phyloP scores from a whole-genome alignment of 2,888 invertebrate species.

The Apantesis nais region DNA sequence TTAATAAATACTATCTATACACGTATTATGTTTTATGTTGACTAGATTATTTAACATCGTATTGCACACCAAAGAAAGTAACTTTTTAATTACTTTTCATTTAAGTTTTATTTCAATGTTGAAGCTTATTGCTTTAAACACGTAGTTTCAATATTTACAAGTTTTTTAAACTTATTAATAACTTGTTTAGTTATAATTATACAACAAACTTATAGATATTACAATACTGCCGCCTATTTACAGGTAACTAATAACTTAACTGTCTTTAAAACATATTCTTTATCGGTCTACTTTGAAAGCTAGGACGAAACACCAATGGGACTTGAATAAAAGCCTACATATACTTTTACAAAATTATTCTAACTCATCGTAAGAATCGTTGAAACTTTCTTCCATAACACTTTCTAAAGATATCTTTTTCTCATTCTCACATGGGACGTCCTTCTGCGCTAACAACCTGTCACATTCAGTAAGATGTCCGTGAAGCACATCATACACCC shows the following conservation, averaged over 20 bases:
- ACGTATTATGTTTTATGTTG: conserved; percentile 12
- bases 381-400: conserved; percentile 73
- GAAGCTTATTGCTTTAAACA: conserved; percentile 79
- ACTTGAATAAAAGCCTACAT: conserved; percentile 17
- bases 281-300: conserved; percentile 26
- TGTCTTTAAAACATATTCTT: conserved; percentile 15
- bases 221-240: conserved; percentile 26
- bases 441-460: conserved; percentile 72
- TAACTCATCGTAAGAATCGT: conserved; percentile 71
- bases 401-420: conserved; percentile 68
- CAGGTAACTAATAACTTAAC: conserved; percentile 21
- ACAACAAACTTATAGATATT: conserved; percentile 19
- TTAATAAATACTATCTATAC: conserved; percentile 24
- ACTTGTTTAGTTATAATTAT: conserved; percentile 28
- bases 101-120: conserved; percentile 18
- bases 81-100: conserved; percentile 42
- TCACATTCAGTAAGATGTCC: conserved; percentile 78
- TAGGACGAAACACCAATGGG: conserved; percentile 38
- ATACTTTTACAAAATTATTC: conserved; percentile 51
- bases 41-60: conserved; percentile 29
- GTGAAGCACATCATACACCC: conserved; percentile 79
- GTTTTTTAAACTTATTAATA: conserved; percentile 29
- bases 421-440: conserved; percentile 57
- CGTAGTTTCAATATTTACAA: conserved; percentile 64
- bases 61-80: conserved; percentile 52